Evolutionary conservation across 2,113 vertebrate species (phyloP), one percentile per base, ranked within the genome.

Genomic region (Gymnocephalus cernua): DNA sequence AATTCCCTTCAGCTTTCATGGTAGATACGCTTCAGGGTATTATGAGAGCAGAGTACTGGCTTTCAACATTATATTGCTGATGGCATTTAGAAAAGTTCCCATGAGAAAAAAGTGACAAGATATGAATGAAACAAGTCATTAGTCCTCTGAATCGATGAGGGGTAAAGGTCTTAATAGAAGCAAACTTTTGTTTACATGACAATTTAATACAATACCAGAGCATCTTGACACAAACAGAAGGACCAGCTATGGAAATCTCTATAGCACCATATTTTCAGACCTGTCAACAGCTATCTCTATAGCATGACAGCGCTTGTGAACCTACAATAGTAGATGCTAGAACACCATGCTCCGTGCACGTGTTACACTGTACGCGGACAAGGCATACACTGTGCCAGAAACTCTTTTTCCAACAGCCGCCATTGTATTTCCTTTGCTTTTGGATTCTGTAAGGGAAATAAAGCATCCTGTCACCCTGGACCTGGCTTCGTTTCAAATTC

Each of bases 381-480:
- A 76, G 70, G 15, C 58, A 51, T 58, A 78, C 29, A 51, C 41
- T 57, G 61, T 76, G 69, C 59, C 81, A 68, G 47, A 75, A 72
- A 73, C 35, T 38, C 38, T 68, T 68, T 32, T 32, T 81, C 64
- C 61, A 82, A 74, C 47, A 77, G 66, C 84, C 25, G 29, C 77
- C 73, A 78, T 84, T 88, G 84, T 91, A 47, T 84, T 83, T 66
- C 38, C 68, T 73, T 64, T 74, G 58, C 77, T 83, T 63, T 79
- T 77, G 79, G 77, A 86, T 79, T 86, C 82, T 87, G 77, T 61
- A 88, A 72, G 66, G 78, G 78, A 85, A 92, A 91, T 88, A 83
- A 93, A 93, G 85, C 87, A 86, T 89, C 70, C 84, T 89, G 84
- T 94, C 91, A 88, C 77, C 53, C 50, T 35, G 61, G 70, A 89